phyloP scores from a whole-genome alignment of 1,140 invertebrate genomes.

The Condylostylus longicornis region DNA sequence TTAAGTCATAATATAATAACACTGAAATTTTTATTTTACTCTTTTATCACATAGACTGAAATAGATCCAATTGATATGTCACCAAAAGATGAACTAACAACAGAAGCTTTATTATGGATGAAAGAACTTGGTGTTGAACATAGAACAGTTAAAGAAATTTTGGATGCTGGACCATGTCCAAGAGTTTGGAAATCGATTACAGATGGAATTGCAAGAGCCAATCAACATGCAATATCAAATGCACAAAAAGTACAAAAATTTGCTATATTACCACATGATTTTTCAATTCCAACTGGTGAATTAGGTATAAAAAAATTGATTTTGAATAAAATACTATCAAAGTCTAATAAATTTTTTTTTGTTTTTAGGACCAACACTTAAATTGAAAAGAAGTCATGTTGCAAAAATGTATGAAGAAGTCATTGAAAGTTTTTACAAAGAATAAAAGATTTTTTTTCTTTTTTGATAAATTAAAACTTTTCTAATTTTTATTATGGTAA shows the following conservation, averaged over 20 bases:
- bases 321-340: background rate
- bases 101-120: slow-evolving; percentile 52
- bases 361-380: slow-evolving; percentile 66
- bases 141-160: slow-evolving; percentile 54
- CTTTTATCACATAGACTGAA: slow-evolving; percentile 18
- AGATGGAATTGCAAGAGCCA: slow-evolving; percentile 61
- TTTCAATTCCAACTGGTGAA: slow-evolving; percentile 75
- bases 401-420: slow-evolving; percentile 49
- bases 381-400: slow-evolving; percentile 61
- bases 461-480: too few species aligned
- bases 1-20: slow-evolving; percentile 2
- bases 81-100: slow-evolving; percentile 53
- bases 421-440: slow-evolving; percentile 50
- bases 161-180: slow-evolving; percentile 40
- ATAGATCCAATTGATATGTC: slow-evolving; percentile 46
- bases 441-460: too few species aligned
- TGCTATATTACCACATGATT: slow-evolving; percentile 70
- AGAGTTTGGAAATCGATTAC: slow-evolving; percentile 55
- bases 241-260: slow-evolving; percentile 86
- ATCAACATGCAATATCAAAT: slow-evolving; percentile 65
- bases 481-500: too few species aligned
- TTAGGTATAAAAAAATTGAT: slow-evolving; percentile 36
- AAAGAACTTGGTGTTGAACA: slow-evolving; percentile 52
- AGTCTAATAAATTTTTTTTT: background rate
- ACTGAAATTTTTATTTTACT: background rate